Conservation (phyloP, 2,113 vertebrate genomes). For the Myodes glareolus region DNA sequence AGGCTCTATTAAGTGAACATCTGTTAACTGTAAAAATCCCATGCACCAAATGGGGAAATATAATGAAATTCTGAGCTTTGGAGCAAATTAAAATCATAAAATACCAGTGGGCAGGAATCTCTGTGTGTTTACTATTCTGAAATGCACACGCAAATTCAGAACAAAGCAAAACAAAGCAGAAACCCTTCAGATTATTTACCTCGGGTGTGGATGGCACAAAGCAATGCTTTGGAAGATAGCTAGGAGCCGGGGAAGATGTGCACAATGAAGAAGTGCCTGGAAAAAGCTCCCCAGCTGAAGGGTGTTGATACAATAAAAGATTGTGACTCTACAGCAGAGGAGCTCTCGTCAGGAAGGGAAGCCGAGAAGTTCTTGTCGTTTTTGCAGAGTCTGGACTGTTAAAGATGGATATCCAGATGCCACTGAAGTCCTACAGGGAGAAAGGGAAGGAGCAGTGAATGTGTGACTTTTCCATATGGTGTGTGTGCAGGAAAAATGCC, state of each 20-base stretch:
- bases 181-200: constrained; percentile 66
- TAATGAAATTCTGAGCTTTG: constrained; percentile 77
- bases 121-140: constrained; percentile 65
- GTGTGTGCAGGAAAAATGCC: constrained; percentile 47
- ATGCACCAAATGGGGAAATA: constrained; percentile 75
- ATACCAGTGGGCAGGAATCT: constrained; percentile 71
- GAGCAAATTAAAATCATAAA: constrained; percentile 85
- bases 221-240: constrained; percentile 50
- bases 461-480: constrained; percentile 53
- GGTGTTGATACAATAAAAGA: constrained; percentile 63
- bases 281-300: constrained; percentile 46
- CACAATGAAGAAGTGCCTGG: background rate
- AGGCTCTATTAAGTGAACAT: constrained; percentile 80
- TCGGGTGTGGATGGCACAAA: background rate
- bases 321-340: background rate
- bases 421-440: constrained; percentile 35
- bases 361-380: constrained; percentile 25
- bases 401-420: constrained; percentile 43
- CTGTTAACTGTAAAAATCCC: constrained; percentile 83
- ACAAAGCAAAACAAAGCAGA: constrained; percentile 56
- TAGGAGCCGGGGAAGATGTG: background rate
- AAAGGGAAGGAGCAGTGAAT: background rate
- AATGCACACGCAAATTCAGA: constrained; percentile 68
- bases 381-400: constrained; percentile 35
- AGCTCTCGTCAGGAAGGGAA: background rate